Evolutionary conservation across 2,888 invertebrate genomes (phyloP).

Genomic region (Apotomis capreana): DNA sequence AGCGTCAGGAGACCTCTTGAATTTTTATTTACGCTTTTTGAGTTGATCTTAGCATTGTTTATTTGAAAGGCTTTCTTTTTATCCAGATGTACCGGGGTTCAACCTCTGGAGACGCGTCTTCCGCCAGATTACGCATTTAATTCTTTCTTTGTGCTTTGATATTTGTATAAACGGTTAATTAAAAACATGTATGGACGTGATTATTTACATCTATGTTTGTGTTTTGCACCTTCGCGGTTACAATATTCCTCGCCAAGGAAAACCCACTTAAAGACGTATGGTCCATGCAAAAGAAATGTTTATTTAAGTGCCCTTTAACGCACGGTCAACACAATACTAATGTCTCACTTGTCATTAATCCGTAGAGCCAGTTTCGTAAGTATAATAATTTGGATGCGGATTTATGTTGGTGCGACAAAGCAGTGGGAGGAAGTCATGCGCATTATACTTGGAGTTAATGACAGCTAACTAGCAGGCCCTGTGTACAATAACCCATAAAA

Average conservation of each 20-base stretch:
- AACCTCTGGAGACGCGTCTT: too few species aligned
- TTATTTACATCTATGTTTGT: too few species aligned
- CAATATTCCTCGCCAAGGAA: neutral
- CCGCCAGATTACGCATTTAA: too few species aligned
- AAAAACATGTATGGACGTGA: too few species aligned
- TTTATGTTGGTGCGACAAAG: constrained; percentile 39
- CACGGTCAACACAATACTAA: constrained; percentile 25
- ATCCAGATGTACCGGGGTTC: too few species aligned
- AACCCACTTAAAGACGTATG: neutral
- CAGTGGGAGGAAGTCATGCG: constrained; percentile 38
- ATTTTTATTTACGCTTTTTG: too few species aligned
- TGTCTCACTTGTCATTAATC: constrained; percentile 32
- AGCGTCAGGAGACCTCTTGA: too few species aligned
- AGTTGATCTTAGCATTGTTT: too few species aligned
- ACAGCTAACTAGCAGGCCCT: constrained; percentile 37
- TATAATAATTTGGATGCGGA: constrained; percentile 34
- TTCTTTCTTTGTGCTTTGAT: too few species aligned
- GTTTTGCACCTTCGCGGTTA: too few species aligned
- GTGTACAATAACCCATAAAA: constrained; percentile 36
- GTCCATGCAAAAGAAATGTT: neutral
- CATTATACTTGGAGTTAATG: constrained; percentile 38
- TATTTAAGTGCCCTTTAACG: neutral
- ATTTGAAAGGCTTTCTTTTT: too few species aligned
- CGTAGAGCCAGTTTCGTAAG: constrained; percentile 31
- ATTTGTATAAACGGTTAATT: too few species aligned